Conservation (phyloP, 2,113 vertebrate species). For the crab-eating macaque (Macaca fascicularis) region T2T-MFA8v1.1 NC_088378.1:158270001-158270500, state of each 20-base stretch:
- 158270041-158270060: no score
- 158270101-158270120: no score
- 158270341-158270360: neutral
- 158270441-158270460: neutral
- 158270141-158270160: no score
- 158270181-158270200: no score
- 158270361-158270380: neutral
- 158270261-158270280: neutral
- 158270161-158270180: no score
- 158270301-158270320: neutral
- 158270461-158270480: neutral
- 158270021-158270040: no score
- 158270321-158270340: neutral
- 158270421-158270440: neutral
- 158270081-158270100: no score
- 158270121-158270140: no score
- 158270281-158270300: neutral
- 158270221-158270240: neutral
- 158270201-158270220: no score
- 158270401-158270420: slow-evolving; percentile 20
- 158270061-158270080: no score
- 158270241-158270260: neutral
- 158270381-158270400: neutral
- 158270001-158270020: no score
- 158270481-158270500: neutral